Evolutionary conservation across 2,797 vertebrate genomes (phyloP), one percentile per base, ranked within the genome.

Genomic region (Sebastes reedi): DNA sequence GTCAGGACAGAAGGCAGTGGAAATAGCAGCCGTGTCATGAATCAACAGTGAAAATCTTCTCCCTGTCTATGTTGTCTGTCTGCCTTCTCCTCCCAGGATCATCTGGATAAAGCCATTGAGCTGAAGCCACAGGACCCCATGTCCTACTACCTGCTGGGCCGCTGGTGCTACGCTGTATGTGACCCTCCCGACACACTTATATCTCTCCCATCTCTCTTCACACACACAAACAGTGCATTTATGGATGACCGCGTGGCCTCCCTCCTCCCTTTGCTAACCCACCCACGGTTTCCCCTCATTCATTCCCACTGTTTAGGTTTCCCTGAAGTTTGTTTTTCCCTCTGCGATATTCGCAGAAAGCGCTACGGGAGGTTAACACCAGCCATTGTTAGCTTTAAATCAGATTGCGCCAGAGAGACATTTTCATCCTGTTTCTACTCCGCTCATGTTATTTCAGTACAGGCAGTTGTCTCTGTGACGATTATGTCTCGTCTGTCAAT

Each of bases 81-180:
- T 84, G 29, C 12, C 65, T 62, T 92, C 64, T 91, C 67, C 68
- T 83, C 39, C 54, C 87, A 99, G 99, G 96, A 99, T 81, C 98
- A 99, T 92, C 93, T 99, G 92, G 97, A 99, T 92, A 97, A 96
- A 96, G 98, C 98, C 89, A 97, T 98, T 61, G 93, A 97, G 87
- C 95, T 99, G 92, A 97, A 98, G 71, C 99, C 98, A 8, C 94
- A 97, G 75, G 98, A 99, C 92, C 97, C 99, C 3, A 81, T 97
- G 87, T 96, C 97, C 54, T 98, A 99, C 94, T 99, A 99, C 91
- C 96, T 99, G 72, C 94, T 97, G 90, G 99, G 98, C 90, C 97
- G 99, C 94, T 99, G 99, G 96, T 99, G 97, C 94, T 99, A 99
- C 64, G 95, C 96, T 82, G 98, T 99, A 96, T 93, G 98, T 97